Conservation (phyloP, 1,140 invertebrate species). For the Ditylenchus dipsaci region DNA sequence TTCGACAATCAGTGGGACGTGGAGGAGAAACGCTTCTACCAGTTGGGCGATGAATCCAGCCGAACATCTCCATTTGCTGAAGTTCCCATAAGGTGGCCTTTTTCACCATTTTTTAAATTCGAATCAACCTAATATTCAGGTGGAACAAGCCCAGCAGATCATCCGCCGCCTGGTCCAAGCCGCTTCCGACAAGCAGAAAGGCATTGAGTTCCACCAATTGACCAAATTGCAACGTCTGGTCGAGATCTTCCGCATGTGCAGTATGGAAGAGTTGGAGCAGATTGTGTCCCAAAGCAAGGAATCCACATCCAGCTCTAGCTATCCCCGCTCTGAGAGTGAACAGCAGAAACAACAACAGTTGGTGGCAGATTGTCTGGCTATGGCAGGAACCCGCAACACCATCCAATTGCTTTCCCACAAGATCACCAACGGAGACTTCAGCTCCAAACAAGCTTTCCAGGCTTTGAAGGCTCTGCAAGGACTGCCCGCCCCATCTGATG, state of each 20-base stretch:
- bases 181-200: constrained; percentile 18
- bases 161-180: constrained; percentile 11
- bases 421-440: constrained; percentile 23
- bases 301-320: too few species aligned
- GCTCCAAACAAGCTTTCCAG: constrained; percentile 15
- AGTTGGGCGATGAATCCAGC: constrained; percentile 33
- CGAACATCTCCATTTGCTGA: constrained; percentile 14
- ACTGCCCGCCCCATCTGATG: constrained; percentile 37
- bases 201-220: constrained; percentile 26
- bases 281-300: neutral
- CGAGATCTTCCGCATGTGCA: constrained; percentile 33
- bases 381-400: constrained; percentile 35
- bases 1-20: constrained; percentile 40
- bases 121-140: too few species aligned
- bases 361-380: constrained; percentile 34
- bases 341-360: constrained; percentile 21
- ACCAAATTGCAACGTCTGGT: constrained; percentile 32
- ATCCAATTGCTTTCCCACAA: constrained; percentile 28
- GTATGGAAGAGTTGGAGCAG: constrained; percentile 25
- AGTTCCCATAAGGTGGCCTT: constrained; percentile 13
- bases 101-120: too few species aligned
- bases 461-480: constrained; percentile 22
- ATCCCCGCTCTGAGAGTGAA: neutral
- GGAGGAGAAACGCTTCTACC: constrained; percentile 43
- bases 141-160: constrained; percentile 19